Conservation (phyloP, 2,797 vertebrate genomes). For the Esox masquinongy region DNA sequence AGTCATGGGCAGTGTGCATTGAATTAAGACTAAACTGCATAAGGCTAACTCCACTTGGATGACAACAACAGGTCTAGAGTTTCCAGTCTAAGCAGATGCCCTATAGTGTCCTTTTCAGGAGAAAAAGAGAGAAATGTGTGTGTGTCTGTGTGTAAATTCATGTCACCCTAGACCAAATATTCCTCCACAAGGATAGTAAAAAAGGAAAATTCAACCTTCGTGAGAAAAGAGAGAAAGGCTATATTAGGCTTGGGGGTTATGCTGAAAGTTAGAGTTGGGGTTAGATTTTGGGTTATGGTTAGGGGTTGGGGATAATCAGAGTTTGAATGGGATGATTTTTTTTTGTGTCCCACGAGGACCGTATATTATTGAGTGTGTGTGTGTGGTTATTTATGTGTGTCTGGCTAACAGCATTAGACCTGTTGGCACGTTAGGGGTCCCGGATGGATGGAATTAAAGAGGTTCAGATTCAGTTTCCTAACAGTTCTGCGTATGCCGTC, state of each 20-base stretch:
- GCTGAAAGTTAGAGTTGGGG: no score
- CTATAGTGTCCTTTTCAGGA: background rate
- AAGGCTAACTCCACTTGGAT: slow-evolving; percentile 37
- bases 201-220: no score
- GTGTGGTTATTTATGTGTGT: background rate
- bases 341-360: no score
- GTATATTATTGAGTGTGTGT: background rate
- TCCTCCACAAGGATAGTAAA: no score
- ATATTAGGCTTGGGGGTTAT: no score
- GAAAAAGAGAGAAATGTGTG: background rate
- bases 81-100: background rate
- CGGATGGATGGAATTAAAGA: slow-evolving; percentile 32
- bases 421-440: slow-evolving; percentile 10
- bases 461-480: slow-evolving; percentile 13
- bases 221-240: no score
- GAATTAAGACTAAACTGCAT: slow-evolving; percentile 38
- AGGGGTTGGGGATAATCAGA: background rate
- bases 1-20: slow-evolving; percentile 25
- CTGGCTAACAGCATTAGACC: slow-evolving; percentile 12
- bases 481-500: background rate
- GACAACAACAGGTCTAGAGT: slow-evolving; percentile 21
- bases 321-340: no score
- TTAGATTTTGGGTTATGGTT: background rate
- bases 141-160: background rate
- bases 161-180: no score